Conservation (phyloP, 2,113 vertebrate genomes). For the Apistogramma diplotaenia region DNA sequence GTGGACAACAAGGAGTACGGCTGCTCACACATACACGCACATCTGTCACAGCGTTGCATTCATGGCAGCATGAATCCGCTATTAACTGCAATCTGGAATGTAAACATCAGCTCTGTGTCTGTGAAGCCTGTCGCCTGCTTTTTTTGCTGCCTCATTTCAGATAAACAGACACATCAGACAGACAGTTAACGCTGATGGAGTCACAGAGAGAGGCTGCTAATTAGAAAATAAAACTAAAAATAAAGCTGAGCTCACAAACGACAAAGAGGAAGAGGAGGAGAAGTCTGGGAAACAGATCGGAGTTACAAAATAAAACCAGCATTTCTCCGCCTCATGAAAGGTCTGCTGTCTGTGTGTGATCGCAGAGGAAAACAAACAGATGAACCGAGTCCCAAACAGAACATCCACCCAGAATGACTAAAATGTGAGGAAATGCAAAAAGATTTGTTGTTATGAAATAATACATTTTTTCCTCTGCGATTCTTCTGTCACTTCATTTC, state of each 20-base stretch:
- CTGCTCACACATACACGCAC: background rate
- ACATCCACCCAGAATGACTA: no score
- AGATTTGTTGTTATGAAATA: no score
- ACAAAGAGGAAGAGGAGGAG: background rate
- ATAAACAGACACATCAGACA: conserved; percentile 28
- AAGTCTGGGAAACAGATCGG: background rate
- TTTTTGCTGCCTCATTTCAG: conserved; percentile 11
- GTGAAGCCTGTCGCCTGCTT: background rate
- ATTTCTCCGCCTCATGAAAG: background rate
- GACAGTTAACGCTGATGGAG: conserved; percentile 15
- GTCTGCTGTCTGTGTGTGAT: background rate
- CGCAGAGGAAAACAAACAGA: background rate
- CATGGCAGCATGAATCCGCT: background rate
- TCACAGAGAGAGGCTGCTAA: background rate
- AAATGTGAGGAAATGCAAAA: background rate
- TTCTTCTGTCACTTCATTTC: background rate
- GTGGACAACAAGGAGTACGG: background rate
- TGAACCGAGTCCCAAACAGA: background rate
- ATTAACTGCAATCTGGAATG: background rate
- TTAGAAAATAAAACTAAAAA: background rate
- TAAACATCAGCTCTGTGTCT: background rate
- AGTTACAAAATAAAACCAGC: background rate
- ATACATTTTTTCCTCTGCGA: background rate
- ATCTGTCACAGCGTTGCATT: background rate
- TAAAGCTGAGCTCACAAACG: background rate